These are phyloP conservation scores for Cygnus atratus DNA, from an alignment of 2,113 vertebrate genomes.

Conservation along the genomic window DNA sequence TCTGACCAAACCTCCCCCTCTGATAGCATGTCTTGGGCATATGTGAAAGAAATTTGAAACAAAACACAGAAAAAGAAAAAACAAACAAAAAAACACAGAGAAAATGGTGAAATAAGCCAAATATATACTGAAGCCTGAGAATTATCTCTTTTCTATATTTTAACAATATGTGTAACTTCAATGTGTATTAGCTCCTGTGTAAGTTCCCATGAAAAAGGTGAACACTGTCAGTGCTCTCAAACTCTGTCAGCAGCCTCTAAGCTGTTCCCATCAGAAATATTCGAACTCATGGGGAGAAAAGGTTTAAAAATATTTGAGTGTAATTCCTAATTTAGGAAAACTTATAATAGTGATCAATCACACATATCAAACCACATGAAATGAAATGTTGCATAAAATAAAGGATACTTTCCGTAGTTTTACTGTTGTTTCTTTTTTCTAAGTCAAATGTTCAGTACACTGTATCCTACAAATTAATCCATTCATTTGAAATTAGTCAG, in stretches of 20 bases:
- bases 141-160: background rate
- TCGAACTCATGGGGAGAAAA: background rate
- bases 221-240: background rate
- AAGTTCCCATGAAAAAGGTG: background rate
- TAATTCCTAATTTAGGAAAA: background rate
- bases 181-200: background rate
- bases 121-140: background rate
- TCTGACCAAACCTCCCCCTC: background rate
- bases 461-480: background rate
- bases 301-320: background rate
- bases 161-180: background rate
- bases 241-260: background rate
- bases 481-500: background rate
- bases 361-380: background rate
- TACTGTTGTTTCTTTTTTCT: background rate
- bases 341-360: fast-evolving
- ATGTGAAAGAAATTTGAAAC: background rate
- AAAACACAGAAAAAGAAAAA: background rate
- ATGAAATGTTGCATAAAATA: background rate
- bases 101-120: background rate
- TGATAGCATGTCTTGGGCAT: background rate
- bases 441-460: background rate
- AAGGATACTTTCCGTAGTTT: background rate
- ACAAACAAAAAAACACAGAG: no score
- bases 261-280: background rate